Evolutionary conservation across 1,140 invertebrate genomes (phyloP), one percentile per base, ranked within the genome.

Genomic region (Megalopta genalis): DNA sequence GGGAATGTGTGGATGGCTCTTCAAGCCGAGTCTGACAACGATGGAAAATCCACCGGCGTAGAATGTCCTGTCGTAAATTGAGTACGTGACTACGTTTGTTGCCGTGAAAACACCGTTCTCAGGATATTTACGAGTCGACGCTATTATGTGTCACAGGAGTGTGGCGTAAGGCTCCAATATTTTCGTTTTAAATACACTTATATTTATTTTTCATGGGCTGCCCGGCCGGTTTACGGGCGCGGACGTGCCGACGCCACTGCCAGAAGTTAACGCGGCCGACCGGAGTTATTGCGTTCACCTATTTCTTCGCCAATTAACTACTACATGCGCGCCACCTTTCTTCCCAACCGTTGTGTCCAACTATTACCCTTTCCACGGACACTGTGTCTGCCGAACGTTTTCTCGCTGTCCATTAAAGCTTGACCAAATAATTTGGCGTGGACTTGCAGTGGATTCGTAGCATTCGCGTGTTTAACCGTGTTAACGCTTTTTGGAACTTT

Each of bases 31-130:
- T 49, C 72, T 18, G 46, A 81, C 68, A 73, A 25, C 80, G 25
- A 81, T 81, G 54, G 82, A 81, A 84, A 81, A 85, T 77, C 57
- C 71, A 80, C 71, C 69, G 18, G 46, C 69, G 52, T 39, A 66
- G 52, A 62, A 77, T 65, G 71, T 64, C 39, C 59, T 59, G 39
- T 72, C 68, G 60, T 85, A 81, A 84, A 85, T 85, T 62, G 69
- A 67, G 62, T 54, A 84, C 82, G 69, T 84, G 69, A 85, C 78
- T 32, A 27, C 72, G 75, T 77, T 46, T 57, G 52, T 49, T 79
- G 16, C 63, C 49, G 62, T 74, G 71, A 57, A 74, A 74, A 74
- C 70, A 66, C 63, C 70, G 39, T 27, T 74, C 14, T 14, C 70
- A 2, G 32, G 77, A 79, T 79, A 79, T 79, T 79, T 79, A 79